Base-by-base conservation (phyloP, 2,888 invertebrate species). In the Drosophila mercatorum region DNA sequence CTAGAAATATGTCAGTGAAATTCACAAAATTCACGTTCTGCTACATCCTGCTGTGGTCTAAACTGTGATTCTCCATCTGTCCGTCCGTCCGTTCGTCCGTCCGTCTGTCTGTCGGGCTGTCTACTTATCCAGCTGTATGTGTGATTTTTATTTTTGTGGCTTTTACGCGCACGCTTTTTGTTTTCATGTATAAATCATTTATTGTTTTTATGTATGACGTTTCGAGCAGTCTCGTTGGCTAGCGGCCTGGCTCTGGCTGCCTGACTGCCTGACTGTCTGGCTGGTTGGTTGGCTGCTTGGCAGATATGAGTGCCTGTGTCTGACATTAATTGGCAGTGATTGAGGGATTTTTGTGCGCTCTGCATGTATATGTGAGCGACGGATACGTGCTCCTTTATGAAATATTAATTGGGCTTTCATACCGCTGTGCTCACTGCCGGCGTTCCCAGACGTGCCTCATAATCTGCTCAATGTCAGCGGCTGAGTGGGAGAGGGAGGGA, bases 241-340 rank as follows among this genome's bases (percentile, higher is more conserved):
- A 46, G 52, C 63, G 49, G 60, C n/a, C 22, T 68, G 43, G 31
- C 61, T 61, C 17, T 49, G 47, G 7, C 22, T 75, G 56, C 51
- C 17, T 68, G 43, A 26, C 61, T 61, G 43, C 10, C 17, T 49
- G 47, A 5, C 22, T 75, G 56, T 47, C 17, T 66, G 62, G 44
- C 31, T 70, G 57, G n/a, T 55, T 70, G 58, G 31, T 1, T 68
- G 58, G 40, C 17, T 72, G 77, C 52, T 46, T 77, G 81, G 85
- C 82, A 82, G 82, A 85, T 85, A 85, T 87, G 84, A 85, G 88
- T 85, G 88, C 80, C 85, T 86, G 86, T 83, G 88, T 83, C 89
- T 87, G 87, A 87, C 88, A 87, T 87, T 87, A 88, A 88, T 88
- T 87, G 87, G 87, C 87, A 84, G 87, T 88, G 89, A 87, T 87